Conservation (phyloP, 2,888 invertebrate genomes). For the Lithodes maja region DNA sequence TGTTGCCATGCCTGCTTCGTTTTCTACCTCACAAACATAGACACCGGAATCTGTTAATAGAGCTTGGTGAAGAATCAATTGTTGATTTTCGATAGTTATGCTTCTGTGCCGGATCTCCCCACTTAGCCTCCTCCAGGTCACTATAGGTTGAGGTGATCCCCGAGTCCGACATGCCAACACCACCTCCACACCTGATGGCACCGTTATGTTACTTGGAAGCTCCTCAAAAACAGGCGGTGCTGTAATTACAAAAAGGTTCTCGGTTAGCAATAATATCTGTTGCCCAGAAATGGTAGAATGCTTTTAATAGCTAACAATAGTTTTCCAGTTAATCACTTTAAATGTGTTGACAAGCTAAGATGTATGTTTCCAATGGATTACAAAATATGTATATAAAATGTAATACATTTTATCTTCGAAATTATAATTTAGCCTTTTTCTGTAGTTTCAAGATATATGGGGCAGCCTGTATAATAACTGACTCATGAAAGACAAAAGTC, state of each 20-base stretch:
- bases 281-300: no score
- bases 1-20: conserved; percentile 89
- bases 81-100: conserved; percentile 83
- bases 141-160: conserved; percentile 61
- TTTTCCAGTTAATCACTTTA: no score
- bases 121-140: conserved; percentile 75
- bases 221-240: conserved; percentile 92
- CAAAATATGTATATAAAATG: no score
- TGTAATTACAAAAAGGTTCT: conserved; percentile 73
- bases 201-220: conserved; percentile 90
- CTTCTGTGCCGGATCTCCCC: conserved; percentile 87
- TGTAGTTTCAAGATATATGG: no score
- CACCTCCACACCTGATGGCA: conserved; percentile 87
- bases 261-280: no score
- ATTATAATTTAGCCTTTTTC: no score
- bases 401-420: no score
- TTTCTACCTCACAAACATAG: conserved; percentile 93
- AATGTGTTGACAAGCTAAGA: no score
- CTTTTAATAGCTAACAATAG: no score
- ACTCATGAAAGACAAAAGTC: no score
- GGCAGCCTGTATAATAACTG: no score
- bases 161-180: conserved; percentile 80
- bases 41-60: conserved; percentile 85
- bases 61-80: conserved; percentile 87
- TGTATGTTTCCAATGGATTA: no score